A percentile compares a stretch with the other conserved stretches of the same genome.
Evolutionary conservation across 2,888 invertebrate species (phyloP).

Genomic region (Clunio marinus): DNA sequence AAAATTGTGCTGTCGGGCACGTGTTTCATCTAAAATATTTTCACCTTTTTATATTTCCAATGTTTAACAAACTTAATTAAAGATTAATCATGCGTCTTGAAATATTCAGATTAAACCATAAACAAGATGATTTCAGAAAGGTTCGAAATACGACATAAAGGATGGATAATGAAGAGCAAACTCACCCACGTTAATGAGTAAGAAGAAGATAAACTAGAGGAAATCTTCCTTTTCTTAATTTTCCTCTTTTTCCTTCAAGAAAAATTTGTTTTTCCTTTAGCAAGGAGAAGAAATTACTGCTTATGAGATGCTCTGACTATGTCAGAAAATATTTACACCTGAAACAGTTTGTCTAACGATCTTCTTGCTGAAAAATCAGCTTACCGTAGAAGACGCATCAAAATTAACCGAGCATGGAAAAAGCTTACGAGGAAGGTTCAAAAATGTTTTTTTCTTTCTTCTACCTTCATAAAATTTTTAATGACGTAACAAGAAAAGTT

Average conservation of each 20-base stretch:
- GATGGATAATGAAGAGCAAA: background rate
- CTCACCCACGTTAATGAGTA: constrained; percentile 1
- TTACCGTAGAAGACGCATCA: background rate
- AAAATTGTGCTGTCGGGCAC: background rate
- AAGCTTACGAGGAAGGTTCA: background rate
- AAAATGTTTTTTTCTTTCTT: background rate
- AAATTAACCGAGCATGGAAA: background rate
- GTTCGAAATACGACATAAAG: background rate
- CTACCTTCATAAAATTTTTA: constrained; percentile 10
- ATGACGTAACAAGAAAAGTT: background rate
- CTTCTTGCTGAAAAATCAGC: background rate
- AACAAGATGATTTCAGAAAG: background rate
- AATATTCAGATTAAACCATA: background rate
- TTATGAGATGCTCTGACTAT: background rate
- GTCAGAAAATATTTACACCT: too few species aligned
- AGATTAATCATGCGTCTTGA: background rate
- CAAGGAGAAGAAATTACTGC: background rate
- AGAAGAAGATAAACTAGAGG: background rate
- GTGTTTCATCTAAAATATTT: background rate
- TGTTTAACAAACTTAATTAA: background rate
- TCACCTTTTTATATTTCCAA: background rate
- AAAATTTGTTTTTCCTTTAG: background rate
- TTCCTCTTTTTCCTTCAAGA: too few species aligned
- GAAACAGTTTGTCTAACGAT: background rate
- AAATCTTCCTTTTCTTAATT: background rate